phyloP scores from a whole-genome alignment of 2,113 vertebrate genomes.

The Trichechus manatus region DNA sequence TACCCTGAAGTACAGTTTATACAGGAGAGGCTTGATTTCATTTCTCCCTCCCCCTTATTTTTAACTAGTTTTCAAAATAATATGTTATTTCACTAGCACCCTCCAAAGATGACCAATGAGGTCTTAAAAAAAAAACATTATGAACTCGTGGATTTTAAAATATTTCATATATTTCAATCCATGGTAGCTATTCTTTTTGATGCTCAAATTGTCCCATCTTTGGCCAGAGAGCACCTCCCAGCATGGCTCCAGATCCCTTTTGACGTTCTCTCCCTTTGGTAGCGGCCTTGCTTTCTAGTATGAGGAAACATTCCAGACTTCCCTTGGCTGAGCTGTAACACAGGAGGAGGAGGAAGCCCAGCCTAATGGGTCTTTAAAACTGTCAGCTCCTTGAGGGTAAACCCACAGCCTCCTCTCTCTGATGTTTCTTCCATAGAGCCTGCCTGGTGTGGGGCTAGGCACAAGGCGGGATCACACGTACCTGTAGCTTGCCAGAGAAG shows the following conservation, averaged over 20 bases:
- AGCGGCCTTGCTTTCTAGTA: neutral
- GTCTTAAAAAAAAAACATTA: constrained; percentile 7
- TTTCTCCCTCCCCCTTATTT: neutral
- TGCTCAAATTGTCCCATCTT: neutral
- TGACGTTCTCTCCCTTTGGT: neutral
- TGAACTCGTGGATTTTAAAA: neutral
- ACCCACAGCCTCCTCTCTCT: neutral
- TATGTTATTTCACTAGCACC: neutral
- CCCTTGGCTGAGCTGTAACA: neutral
- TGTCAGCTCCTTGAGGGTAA: neutral
- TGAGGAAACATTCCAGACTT: neutral
- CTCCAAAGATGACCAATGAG: neutral
- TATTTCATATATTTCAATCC: neutral
- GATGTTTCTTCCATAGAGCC: neutral
- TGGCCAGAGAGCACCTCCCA: neutral
- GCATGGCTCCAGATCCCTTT: neutral
- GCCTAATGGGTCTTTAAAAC: neutral
- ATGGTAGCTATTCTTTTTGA: neutral
- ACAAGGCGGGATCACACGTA: neutral
- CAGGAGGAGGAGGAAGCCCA: neutral
- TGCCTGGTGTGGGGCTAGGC: neutral
- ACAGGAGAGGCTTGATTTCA: neutral
- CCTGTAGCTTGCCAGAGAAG: neutral
- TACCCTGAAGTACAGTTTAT: neutral
- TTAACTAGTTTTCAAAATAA: constrained; percentile 32